Base-by-base conservation (phyloP, 2,113 vertebrate genomes). In the Neoarius graeffei region DNA sequence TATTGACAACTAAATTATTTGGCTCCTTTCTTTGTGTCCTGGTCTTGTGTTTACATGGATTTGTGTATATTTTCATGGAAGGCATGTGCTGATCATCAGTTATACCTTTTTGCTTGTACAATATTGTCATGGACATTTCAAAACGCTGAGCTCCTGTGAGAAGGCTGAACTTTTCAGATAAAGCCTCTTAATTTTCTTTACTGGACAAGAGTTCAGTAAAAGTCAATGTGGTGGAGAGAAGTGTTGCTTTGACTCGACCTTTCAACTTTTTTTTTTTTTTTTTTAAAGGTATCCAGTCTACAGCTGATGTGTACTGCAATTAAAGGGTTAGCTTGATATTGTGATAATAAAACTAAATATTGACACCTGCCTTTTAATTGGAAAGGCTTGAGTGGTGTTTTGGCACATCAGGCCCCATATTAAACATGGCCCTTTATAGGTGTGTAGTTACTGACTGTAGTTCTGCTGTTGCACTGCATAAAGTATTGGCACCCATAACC, bases 1-100 rank as follows among this genome's bases (percentile, higher is more conserved):
- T 97, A 97, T 97, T 95, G 96, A 96, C 96, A 96, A 96, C 96
- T 97, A 96, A 97, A 95, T 94, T 94, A 94, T 94, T 88, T 94
- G 96, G 95, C 94, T 95, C 89, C 90, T 93, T 92, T 94, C 93
- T 87, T 85, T 54, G 84, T 89, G 84, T 88, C 77, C 52, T 81
- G 27, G 54, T 84, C 42, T 88, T 62, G 73, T 82, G 19, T 88
- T 88, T 90, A 83, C 85, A 85, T 56, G 8, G 10, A 27, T 54
- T 54, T 17, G 50, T 57, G 13, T 27, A 82, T 74, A 27, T 79
- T 71, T 85, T 57, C 66, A 17, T 64, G 35, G 77, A 88, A 59
- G 77, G 62, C 23, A 54, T 27, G n/a, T 74, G 69, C 9, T 76
- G 15, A 42, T 73, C 23, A 77, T 13, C 10, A 54, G 25, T 27